Base-by-base conservation (phyloP, 2,888 invertebrate genomes). In the Choreutis nemorana region DNA sequence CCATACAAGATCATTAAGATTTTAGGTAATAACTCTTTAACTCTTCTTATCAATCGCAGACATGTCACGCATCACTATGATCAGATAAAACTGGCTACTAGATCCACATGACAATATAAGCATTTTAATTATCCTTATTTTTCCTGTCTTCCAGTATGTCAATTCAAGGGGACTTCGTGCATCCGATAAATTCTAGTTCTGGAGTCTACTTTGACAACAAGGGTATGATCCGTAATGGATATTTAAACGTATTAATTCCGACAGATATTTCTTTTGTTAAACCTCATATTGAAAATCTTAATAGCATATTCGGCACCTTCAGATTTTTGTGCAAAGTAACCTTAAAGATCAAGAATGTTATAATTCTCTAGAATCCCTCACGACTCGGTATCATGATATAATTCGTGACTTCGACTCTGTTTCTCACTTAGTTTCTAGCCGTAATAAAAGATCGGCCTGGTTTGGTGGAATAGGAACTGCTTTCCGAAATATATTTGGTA, bases 61-160 rank as follows among this genome's bases (percentile, higher is more conserved):
- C 25, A 25, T 12, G 25, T 25, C 11, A 25, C 6, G 6, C 25
- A 25, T 12, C 25, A 25, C n/a, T 25, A 7, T 10, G 25, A 25
- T 12, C 12, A 25, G n/a, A 10, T 25, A 7, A 25, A 25, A 12
- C 14, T 25, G 3, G 25, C 25, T n/a, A n/a, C n/a, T n/a, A n/a
- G n/a, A n/a, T n/a, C n/a, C n/a, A n/a, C n/a, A n/a, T n/a, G n/a
- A n/a, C n/a, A n/a, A n/a, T n/a, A 11, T 11, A 13, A 13, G 7
- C 4, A n/a, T 6, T 25, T 13, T 13, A 13, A n/a, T 12, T 13
- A 12, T 7, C 5, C n/a, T 4, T 25, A 5, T 6, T 5, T 25
- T 11, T 12, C 10, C n/a, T 13, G 10, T n/a, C 6, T 3, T 5
- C 4, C 7, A 4, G 25, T 10, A 12, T 5, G 12, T 13, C 25